Evolutionary conservation across 2,797 vertebrate genomes (phyloP), one percentile per base, ranked within the genome.

Genomic region (Lophius americanus): DNA sequence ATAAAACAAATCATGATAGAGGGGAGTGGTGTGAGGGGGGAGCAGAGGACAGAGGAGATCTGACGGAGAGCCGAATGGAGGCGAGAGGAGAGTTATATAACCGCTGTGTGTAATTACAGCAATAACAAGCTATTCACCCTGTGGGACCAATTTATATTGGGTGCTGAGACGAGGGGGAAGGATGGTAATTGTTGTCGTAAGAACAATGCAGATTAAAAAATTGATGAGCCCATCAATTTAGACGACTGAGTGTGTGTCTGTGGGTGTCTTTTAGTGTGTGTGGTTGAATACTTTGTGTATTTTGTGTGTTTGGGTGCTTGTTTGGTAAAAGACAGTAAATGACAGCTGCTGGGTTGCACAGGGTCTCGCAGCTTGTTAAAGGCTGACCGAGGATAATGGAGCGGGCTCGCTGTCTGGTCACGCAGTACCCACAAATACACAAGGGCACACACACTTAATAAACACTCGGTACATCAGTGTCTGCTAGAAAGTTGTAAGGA

Each of bases 161-260:
- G 6, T n/a, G 3, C 73, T 79, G 67, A 68, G 73, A 73, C 76
- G 68, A 64, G 37, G 42, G 72, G 68, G 71, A 70, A 70, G 49
- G 60, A 67, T 0, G 6, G 57, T 72, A 85, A 78, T 78, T 78
- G 69, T 60, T 68, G 60, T 72, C 76, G 14, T 55, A 78, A 69
- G 81, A 80, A 76, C 70, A 82, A 75, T 68, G 60, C 50, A 60
- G 65, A 80, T 75, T 67, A 59, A 80, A 79, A 81, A 75, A 78
- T n/a, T 68, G 65, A 84, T 78, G 76, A 87, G 64, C 51, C 72
- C 66, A 76, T 81, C 76, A 73, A 74, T 39, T 70, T 50, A 33
- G 60, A 68, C 42, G 60, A 58, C 60, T 64, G 23, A 64, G 3
- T 13, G 12, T 9, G 48, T 51, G 37, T 50, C 37, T 69, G 60